phyloP scores from a whole-genome alignment of 2,888 invertebrate species.

The Chrysolina haemoptera region DNA sequence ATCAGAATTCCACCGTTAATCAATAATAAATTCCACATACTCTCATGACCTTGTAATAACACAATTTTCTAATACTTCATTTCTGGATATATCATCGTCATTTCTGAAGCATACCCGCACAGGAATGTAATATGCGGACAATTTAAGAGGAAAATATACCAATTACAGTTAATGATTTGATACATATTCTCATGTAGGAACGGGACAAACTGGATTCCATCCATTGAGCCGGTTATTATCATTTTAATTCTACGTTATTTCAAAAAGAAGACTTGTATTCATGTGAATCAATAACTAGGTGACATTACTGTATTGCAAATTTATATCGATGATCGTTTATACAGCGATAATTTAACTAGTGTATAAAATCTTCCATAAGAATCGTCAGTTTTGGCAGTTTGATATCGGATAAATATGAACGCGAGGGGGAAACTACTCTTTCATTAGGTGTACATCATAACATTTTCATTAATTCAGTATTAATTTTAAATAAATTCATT shows the following conservation, averaged over 20 bases:
- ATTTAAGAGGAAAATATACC: conserved; percentile 41
- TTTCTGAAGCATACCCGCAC: conserved; percentile 17
- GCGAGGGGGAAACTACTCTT: too few species aligned
- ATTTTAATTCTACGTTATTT: conserved; percentile 15
- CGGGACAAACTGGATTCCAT: conserved; percentile 46
- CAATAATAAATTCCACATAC: conserved; percentile 1
- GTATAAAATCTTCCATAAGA: too few species aligned
- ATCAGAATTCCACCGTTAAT: not conserved
- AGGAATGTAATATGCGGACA: conserved; percentile 23
- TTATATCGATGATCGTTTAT: too few species aligned
- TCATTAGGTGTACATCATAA: too few species aligned
- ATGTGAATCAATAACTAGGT: not conserved
- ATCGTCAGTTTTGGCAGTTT: too few species aligned
- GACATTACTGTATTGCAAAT: not conserved
- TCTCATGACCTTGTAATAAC: conserved; percentile 9
- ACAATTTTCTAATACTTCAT: conserved; percentile 26
- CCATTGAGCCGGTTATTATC: not conserved
- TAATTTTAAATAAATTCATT: too few species aligned
- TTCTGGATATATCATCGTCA: conserved; percentile 20
- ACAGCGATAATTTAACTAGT: too few species aligned
- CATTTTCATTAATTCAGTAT: too few species aligned
- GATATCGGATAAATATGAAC: too few species aligned
- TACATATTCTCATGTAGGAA: conserved; percentile 37
- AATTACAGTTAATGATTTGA: conserved; percentile 47
- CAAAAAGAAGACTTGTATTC: not conserved